phyloP scores from a whole-genome alignment of 1,140 invertebrate species.

The Drosophila oshimai region DNA sequence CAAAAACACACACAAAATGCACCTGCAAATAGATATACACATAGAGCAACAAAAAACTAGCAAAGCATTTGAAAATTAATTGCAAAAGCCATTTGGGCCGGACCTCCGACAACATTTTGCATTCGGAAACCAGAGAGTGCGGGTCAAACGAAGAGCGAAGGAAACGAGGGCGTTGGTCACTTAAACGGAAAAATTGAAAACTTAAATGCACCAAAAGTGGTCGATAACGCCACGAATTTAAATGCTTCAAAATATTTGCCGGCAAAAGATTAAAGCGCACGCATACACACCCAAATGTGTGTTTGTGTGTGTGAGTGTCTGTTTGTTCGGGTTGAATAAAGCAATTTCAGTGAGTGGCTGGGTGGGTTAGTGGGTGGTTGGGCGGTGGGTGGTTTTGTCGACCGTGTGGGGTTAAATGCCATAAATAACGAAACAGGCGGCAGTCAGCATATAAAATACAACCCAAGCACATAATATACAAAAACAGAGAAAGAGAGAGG shows the following conservation, averaged over 20 bases:
- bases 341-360: slow-evolving; percentile 60
- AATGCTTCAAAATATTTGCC: slow-evolving; percentile 66
- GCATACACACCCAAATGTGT: slow-evolving; percentile 17
- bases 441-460: slow-evolving; percentile 67
- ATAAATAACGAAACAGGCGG: slow-evolving; percentile 75
- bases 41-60: background rate
- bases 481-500: slow-evolving; percentile 19
- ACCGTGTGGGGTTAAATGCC: slow-evolving; percentile 66
- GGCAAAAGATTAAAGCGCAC: slow-evolving; percentile 68
- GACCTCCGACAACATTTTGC: slow-evolving; percentile 57
- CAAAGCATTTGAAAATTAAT: slow-evolving; percentile 32
- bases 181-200: slow-evolving; percentile 51
- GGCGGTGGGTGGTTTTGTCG: slow-evolving; percentile 11
- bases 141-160: background rate
- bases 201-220: slow-evolving; percentile 57
- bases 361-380: slow-evolving; percentile 16
- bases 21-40: background rate
- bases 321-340: slow-evolving; percentile 40
- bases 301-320: background rate
- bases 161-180: slow-evolving; percentile 23
- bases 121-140: background rate
- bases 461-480: slow-evolving; percentile 53
- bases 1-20: background rate
- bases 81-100: slow-evolving; percentile 24
- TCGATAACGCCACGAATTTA: slow-evolving; percentile 40